Base-by-base conservation (phyloP, 2,797 vertebrate species). In the Pachyuromys duprasi region DNA sequence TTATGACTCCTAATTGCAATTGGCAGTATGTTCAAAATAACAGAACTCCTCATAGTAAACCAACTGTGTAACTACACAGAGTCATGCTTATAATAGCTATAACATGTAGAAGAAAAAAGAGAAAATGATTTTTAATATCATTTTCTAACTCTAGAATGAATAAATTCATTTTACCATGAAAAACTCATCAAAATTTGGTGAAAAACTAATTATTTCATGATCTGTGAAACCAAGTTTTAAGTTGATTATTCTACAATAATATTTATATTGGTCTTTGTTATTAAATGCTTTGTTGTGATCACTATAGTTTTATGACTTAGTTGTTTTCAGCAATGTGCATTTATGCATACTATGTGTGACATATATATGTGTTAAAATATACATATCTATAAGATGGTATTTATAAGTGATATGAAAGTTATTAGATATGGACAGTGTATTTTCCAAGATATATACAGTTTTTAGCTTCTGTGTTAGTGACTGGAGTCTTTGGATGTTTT, bases 11-110 rank as follows among this genome's bases (percentile, higher is more conserved):
- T 90, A 33, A 67, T 79, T 70, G 70, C 67, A 74, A 22, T 67
- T 72, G 75, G 81, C 74, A 93, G 63, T 75, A 45, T 95, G 92
- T 92, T 94, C 93, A 62, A 36, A 84, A 33, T 89, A 89, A 92
- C 69, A 82, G 87, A 95, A 62, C 57, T 95, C 26, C 31, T 95
- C 69, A 55, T 49, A 94, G 86, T 97, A 96, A 97, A 96, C 93
- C 97, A 82, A 92, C 26, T 82, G 8, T 84, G 62, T 78, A 92
- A 87, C 88, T 93, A 80, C 89, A 70, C 60, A 91, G 92, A 93
- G 86, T 45, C 80, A 90, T 82, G 78, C 83, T 91, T 78, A 87
- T 89, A 96, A 97, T 78, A 90, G 86, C 62, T 90, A 84, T 84
- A 94, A 95, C 94, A 55, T 86, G 95, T 88, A 69, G 45, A 79